phyloP scores from a whole-genome alignment of 2,888 invertebrate genomes.

The Zhuqinia jingwanae region DNA sequence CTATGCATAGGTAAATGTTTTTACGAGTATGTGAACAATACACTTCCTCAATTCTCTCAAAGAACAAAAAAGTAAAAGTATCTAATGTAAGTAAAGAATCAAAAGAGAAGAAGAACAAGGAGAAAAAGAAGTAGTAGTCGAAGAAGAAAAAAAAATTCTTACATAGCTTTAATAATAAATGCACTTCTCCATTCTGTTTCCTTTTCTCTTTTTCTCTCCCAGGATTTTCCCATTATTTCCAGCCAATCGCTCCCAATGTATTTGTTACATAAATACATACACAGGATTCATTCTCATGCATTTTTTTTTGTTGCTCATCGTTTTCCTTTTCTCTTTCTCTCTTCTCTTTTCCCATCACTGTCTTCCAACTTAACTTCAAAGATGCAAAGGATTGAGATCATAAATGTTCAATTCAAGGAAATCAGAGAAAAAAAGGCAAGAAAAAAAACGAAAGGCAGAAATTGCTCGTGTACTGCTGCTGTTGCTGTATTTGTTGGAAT shows the following conservation, averaged over 20 bases:
- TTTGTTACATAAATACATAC: slow-evolving; percentile 9
- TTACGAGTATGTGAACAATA: too few relatives aligned
- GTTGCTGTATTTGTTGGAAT: too few relatives aligned
- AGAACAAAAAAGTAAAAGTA: too few relatives aligned
- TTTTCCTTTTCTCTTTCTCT: slow-evolving; percentile 35
- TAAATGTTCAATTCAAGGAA: slow-evolving; percentile 57
- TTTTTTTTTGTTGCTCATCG: background rate
- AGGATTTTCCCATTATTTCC: slow-evolving; percentile 47
- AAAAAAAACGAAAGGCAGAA: slow-evolving; percentile 38
- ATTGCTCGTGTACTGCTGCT: too few relatives aligned
- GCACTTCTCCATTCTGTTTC: background rate
- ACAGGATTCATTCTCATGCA: slow-evolving; percentile 1
- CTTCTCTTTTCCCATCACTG: too few relatives aligned
- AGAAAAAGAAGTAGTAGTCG: too few relatives aligned
- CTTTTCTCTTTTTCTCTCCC: background rate
- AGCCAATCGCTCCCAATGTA: slow-evolving; percentile 43
- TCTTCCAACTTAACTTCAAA: slow-evolving; percentile 14
- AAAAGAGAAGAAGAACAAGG: slow-evolving; percentile 19
- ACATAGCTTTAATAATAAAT: slow-evolving; percentile 59
- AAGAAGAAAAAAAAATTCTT: too few relatives aligned
- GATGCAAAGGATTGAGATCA: background rate
- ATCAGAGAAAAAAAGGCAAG: slow-evolving; percentile 35
- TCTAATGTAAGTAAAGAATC: too few relatives aligned
- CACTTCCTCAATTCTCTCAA: too few relatives aligned
- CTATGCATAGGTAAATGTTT: too few relatives aligned